Conservation (phyloP, 2,888 invertebrate species). For the Minunthozetes semirufus region DNA sequence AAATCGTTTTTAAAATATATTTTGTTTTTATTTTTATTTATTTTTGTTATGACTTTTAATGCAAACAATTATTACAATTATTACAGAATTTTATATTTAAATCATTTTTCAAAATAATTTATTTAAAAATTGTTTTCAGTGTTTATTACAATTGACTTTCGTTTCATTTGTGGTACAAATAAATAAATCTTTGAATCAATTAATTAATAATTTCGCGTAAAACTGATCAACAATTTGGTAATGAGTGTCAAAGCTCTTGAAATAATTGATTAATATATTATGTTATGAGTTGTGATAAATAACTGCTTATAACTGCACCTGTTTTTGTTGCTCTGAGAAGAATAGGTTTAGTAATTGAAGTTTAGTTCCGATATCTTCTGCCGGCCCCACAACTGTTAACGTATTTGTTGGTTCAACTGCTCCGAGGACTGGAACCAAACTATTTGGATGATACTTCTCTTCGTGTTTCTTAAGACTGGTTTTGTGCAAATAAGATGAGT, state of each 20-base stretch:
- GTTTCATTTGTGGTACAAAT: not conserved
- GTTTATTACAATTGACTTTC: not conserved
- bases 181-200: not conserved
- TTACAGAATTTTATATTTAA: not conserved
- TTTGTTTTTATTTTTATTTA: too few relatives aligned
- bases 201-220: too few relatives aligned
- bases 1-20: too few relatives aligned
- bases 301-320: not conserved
- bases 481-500: not conserved
- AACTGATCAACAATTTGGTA: not conserved
- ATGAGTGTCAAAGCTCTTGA: not conserved
- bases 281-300: too few relatives aligned
- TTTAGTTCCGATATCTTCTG: not conserved
- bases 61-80: too few relatives aligned
- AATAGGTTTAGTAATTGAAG: not conserved
- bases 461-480: conserved; percentile 14
- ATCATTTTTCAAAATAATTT: too few relatives aligned
- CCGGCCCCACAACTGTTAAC: not conserved
- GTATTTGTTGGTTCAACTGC: not conserved
- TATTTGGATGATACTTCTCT: not conserved
- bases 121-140: not conserved
- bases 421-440: too few relatives aligned
- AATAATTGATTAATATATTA: not conserved
- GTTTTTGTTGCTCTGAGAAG: not conserved
- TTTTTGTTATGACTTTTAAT: not conserved